These are phyloP conservation scores for Oceanodroma leucorhoa DNA, from an alignment of 2,797 vertebrate species.

Conservation along the genomic window DNA sequence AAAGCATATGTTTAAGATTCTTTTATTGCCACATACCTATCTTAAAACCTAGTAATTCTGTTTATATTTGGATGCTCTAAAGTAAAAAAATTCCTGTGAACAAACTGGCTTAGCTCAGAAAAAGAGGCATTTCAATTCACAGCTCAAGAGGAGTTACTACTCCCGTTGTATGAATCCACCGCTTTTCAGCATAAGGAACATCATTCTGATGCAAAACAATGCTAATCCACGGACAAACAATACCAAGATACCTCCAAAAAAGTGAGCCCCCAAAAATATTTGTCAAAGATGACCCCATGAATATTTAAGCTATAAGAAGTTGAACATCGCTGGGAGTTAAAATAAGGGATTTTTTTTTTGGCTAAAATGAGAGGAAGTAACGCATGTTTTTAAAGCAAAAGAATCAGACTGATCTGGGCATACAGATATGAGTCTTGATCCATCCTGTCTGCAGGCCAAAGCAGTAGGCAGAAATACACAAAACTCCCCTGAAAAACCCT, in stretches of 20 bases:
- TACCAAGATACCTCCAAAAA: neutral
- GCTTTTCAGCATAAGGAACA: neutral
- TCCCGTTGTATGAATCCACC: neutral
- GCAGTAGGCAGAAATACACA: neutral
- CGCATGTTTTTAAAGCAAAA: neutral
- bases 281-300: neutral
- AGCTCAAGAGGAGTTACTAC: neutral
- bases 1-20: neutral
- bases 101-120: neutral
- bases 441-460: neutral
- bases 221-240: neutral
- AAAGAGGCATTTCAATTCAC: neutral
- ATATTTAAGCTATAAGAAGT: neutral
- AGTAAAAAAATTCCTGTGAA: neutral
- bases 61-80: neutral
- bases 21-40: neutral
- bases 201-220: neutral
- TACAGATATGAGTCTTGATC: neutral
- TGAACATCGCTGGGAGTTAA: neutral
- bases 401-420: neutral
- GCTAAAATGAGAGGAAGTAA: neutral
- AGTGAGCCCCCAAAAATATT: neutral
- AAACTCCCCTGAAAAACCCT: neutral
- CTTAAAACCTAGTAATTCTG: neutral
- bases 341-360: neutral